Conservation (phyloP, 2,888 invertebrate species). For the Nomada flava region DNA sequence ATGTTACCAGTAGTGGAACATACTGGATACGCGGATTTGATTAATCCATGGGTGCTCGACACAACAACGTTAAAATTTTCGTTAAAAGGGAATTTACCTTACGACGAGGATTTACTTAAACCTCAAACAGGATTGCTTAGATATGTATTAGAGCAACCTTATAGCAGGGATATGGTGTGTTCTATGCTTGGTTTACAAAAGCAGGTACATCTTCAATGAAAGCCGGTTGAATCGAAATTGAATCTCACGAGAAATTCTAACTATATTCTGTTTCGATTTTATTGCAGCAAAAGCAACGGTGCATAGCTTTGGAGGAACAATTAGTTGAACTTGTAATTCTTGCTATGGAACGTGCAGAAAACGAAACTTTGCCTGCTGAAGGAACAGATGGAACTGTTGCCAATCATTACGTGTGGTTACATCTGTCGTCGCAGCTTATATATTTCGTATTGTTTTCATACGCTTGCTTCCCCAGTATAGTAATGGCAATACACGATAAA, state of each 20-base stretch:
- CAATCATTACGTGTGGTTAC: constrained; percentile 95
- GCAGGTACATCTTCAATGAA: constrained; percentile 86
- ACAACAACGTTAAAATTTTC: constrained; percentile 91
- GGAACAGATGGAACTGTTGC: constrained; percentile 87
- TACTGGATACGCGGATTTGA: constrained; percentile 94
- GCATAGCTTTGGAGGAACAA: constrained; percentile 96
- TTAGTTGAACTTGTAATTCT: constrained; percentile 95
- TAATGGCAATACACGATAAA: constrained; percentile 94
- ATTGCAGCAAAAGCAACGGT: constrained; percentile 91
- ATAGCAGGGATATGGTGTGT: constrained; percentile 98
- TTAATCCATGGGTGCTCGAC: constrained; percentile 97
- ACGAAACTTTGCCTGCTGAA: constrained; percentile 85
- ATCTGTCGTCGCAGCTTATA: constrained; percentile 96
- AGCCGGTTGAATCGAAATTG: neutral
- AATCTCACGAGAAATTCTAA: neutral
- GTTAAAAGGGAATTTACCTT: constrained; percentile 92
- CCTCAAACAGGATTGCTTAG: constrained; percentile 94
- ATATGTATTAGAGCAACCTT: constrained; percentile 97
- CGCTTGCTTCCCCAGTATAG: constrained; percentile 96
- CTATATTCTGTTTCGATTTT: constrained; percentile 14
- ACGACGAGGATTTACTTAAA: constrained; percentile 93
- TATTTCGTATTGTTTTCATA: constrained; percentile 98
- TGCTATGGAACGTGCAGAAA: constrained; percentile 96
- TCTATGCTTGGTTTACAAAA: constrained; percentile 97
- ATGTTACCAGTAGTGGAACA: constrained; percentile 98